Conservation (phyloP, 1,140 invertebrate species). For the Megalonaias nervosa region DNA sequence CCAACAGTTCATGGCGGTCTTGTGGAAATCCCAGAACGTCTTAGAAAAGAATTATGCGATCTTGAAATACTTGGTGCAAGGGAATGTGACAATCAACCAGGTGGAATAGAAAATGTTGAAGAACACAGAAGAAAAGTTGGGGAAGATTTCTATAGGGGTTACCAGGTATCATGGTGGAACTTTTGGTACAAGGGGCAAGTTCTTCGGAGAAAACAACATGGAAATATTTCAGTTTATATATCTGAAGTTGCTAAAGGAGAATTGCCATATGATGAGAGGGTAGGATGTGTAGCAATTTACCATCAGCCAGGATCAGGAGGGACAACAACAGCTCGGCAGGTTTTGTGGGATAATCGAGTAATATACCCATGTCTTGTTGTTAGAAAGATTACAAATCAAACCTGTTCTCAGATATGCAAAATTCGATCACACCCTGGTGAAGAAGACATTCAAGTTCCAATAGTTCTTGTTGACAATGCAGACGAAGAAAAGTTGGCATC, state of each 20-base stretch:
- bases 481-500: conserved; percentile 43
- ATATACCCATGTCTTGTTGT: conserved; percentile 40
- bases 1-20: conserved; percentile 31
- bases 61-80: conserved; percentile 39
- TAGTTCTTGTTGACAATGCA: conserved; percentile 46
- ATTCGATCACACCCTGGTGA: conserved; percentile 19
- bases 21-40: conserved; percentile 28
- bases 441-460: conserved; percentile 31
- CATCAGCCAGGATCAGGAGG: conserved; percentile 50
- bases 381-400: conserved; percentile 37
- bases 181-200: conserved; percentile 44
- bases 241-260: conserved; percentile 21
- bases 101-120: not conserved
- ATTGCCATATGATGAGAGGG: conserved; percentile 17
- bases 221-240: conserved; percentile 12
- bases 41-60: conserved; percentile 38
- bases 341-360: conserved; percentile 43
- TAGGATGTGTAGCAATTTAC: conserved; percentile 32
- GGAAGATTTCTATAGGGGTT: conserved; percentile 40
- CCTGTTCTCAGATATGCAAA: conserved; percentile 37
- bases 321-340: conserved; percentile 41
- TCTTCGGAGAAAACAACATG: conserved; percentile 25
- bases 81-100: conserved; percentile 20
- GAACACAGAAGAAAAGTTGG: conserved; percentile 23
- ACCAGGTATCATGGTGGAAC: conserved; percentile 42